These are phyloP conservation scores for Sitta europaea DNA, from an alignment of 2,113 vertebrate genomes.

Conservation along the genomic window DNA sequence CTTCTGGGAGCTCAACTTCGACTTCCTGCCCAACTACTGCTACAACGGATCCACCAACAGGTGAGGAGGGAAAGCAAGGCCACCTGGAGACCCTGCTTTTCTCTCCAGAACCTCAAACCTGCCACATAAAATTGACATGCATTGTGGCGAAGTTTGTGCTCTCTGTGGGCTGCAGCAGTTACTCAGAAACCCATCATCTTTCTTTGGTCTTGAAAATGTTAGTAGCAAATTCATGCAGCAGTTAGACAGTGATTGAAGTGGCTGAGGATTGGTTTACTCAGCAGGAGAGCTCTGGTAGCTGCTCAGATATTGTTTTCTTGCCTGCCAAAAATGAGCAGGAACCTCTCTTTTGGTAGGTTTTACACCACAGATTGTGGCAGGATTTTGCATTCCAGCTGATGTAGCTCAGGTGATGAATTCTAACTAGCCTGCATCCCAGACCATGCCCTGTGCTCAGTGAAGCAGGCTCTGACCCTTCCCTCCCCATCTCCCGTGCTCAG, in stretches of 20 bases:
- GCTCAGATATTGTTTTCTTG: not conserved
- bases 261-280: not conserved
- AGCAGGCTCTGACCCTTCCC: not conserved
- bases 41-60: slow-evolving; percentile 99
- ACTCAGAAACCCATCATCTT: not conserved
- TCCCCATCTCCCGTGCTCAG: slow-evolving; percentile 44
- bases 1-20: slow-evolving; percentile 99
- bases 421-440: not conserved
- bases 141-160: not conserved
- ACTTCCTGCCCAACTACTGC: slow-evolving; percentile 99
- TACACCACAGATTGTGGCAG: not conserved
- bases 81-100: not conserved
- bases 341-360: not conserved
- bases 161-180: not conserved
- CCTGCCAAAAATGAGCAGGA: not conserved
- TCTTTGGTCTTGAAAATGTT: not conserved
- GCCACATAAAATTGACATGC: fast-evolving
- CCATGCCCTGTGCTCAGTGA: fast-evolving
- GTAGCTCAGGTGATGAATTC: not conserved
- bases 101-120: not conserved
- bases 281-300: not conserved
- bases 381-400: not conserved
- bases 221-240: not conserved
- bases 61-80: slow-evolving; percentile 58
- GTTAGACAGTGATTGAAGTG: not conserved